Evolutionary conservation across 2,888 invertebrate species (phyloP).

Genomic region (Euspilapteryx auroguttella): DNA sequence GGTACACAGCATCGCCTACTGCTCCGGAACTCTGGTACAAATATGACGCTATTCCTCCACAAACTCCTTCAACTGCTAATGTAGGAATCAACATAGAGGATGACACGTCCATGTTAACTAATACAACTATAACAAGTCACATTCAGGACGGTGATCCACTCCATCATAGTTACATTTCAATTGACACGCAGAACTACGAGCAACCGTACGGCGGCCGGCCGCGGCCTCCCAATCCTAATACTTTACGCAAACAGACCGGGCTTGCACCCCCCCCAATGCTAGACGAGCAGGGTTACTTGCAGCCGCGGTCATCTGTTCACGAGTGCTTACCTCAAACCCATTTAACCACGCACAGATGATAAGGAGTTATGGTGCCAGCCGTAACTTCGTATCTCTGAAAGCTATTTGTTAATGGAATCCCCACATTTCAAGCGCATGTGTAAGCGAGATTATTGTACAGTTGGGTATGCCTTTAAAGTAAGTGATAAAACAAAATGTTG

Average conservation of each 20-base stretch:
- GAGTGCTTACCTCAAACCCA: constrained; percentile 55
- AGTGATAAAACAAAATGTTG: constrained; percentile 29
- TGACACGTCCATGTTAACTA: constrained; percentile 64
- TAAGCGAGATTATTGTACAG: constrained; percentile 29
- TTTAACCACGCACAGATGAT: constrained; percentile 47
- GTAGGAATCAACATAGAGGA: constrained; percentile 57
- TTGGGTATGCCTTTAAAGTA: constrained; percentile 40
- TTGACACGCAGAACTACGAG: constrained; percentile 60
- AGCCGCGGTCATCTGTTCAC: constrained; percentile 51
- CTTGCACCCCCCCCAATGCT: constrained; percentile 47
- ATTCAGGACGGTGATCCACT: constrained; percentile 66
- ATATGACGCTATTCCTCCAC: constrained; percentile 63
- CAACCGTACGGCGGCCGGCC: constrained; percentile 48
- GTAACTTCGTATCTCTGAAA: constrained; percentile 31
- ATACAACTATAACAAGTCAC: constrained; percentile 64
- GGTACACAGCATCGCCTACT: constrained; percentile 75
- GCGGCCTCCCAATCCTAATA: constrained; percentile 36
- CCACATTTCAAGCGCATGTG: constrained; percentile 53
- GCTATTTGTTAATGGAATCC: constrained; percentile 48
- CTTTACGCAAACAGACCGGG: constrained; percentile 42
- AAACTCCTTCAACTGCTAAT: constrained; percentile 55
- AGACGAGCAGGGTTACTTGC: constrained; percentile 56
- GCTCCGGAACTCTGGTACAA: constrained; percentile 73
- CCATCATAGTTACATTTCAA: constrained; percentile 70
- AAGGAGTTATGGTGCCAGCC: constrained; percentile 29